Evolutionary conservation across 2,888 invertebrate genomes (phyloP), one percentile per base, ranked within the genome.

Genomic region (Tetramorium bicarinatum): DNA sequence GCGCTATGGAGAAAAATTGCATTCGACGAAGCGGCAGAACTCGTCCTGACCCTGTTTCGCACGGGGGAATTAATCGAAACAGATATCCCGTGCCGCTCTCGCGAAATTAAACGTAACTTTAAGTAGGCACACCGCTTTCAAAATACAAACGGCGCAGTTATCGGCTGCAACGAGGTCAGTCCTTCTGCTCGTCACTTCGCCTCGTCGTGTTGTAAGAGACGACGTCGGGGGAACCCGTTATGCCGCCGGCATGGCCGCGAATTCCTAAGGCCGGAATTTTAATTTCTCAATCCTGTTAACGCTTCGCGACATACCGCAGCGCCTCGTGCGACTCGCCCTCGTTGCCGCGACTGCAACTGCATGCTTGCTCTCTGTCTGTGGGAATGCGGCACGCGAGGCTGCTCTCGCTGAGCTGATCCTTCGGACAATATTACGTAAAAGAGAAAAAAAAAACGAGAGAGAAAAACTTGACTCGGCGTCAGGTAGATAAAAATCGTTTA

Each of bases 251-350:
- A 56, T 64, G 82, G 84, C 79, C 82, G 85, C 38, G 77, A 86
- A 89, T 88, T 87, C 91, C 89, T 83, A 67, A 82, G 83, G 81
- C 66, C 83, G 88, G 90, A 87, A 90, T 90, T 91, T 90, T 85
- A 91, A 90, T 91, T 90, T 91, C 91, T 87, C 86, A 88, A 90
- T 87, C 89, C 83, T 86, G 84, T 87, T 87, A 82, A 89, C 83
- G 90, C 83, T 69, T 69, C 88, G 81, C 74, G 79, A 85, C 89
- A 87, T 89, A 87, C 87, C 80, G 44, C 79, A 29, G n/a, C 44
- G 11, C 18, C 9, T 6, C 77, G 18, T 29, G 47, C 38, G n/a
- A 11, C 21, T 64, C 74, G 85, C 62, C 79, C 79, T 25, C 29
- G 25, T 66, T 66, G 44, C 47, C 4, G 21, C 66, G 38, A 41